phyloP scores from a whole-genome alignment of 2,113 vertebrate species.

The Barbus barbus region DNA sequence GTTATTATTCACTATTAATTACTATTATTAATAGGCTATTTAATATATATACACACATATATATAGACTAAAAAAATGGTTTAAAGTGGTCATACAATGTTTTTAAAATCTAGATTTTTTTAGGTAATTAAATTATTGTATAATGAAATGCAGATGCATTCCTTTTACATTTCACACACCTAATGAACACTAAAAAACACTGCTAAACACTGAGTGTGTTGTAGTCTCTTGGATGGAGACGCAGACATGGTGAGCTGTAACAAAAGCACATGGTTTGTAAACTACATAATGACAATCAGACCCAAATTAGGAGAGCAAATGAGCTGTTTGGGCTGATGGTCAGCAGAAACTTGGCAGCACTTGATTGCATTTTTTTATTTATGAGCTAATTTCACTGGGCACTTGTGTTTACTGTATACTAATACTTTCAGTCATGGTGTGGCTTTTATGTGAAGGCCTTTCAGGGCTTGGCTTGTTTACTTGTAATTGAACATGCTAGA shows the following conservation, averaged over 20 bases:
- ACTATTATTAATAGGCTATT: background rate
- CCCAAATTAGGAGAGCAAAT: slow-evolving; percentile 52
- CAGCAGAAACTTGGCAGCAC: slow-evolving; percentile 53
- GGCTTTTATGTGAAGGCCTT: slow-evolving; percentile 77
- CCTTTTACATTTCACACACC: background rate
- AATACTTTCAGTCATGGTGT: slow-evolving; percentile 78
- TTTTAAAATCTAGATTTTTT: background rate
- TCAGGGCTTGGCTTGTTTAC: slow-evolving; percentile 46
- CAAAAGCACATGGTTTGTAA: slow-evolving; percentile 64
- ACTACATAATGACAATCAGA: slow-evolving; percentile 51
- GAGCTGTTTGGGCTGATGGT: slow-evolving; percentile 52
- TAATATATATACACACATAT: too few relatives aligned
- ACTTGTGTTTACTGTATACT: slow-evolving; percentile 62
- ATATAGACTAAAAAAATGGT: too few relatives aligned
- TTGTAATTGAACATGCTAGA: slow-evolving; percentile 46
- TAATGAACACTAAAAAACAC: background rate
- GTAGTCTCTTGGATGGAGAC: background rate
- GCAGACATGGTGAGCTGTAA: slow-evolving; percentile 8
- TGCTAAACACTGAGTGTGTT: background rate
- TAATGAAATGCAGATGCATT: background rate
- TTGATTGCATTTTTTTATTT: slow-evolving; percentile 77
- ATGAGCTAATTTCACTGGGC: slow-evolving; percentile 75
- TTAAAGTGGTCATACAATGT: too few relatives aligned
- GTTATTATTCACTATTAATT: background rate
- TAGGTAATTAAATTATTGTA: background rate